These are phyloP conservation scores for Stomorhina lunata DNA, from an alignment of 2,888 invertebrate species.

Conservation along the genomic window DNA sequence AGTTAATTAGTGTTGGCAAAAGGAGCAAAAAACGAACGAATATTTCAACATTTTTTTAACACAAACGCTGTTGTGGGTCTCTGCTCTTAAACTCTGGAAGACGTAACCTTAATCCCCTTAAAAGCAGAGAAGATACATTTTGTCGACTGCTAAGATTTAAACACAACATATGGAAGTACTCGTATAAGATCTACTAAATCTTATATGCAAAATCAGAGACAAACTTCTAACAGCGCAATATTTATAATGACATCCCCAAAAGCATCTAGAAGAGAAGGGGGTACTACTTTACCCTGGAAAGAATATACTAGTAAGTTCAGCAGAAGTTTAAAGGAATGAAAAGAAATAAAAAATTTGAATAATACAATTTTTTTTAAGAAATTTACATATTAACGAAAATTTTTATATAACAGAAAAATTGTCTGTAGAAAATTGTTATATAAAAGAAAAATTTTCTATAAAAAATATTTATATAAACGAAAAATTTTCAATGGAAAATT, in stretches of 20 bases:
- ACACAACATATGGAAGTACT: slow-evolving; percentile 14
- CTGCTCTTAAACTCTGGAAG: slow-evolving; percentile 64
- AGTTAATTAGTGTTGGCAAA: slow-evolving; percentile 78
- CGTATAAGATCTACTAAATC: background rate
- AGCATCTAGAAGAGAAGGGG: background rate
- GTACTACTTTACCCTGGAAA: background rate
- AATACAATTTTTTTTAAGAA: too few relatives aligned
- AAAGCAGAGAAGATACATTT: background rate
- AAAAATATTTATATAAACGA: too few relatives aligned
- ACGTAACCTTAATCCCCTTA: slow-evolving; percentile 24
- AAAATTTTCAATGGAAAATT: too few relatives aligned
- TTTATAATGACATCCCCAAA: background rate
- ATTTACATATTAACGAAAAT: too few relatives aligned
- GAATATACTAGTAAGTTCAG: slow-evolving; percentile 35
- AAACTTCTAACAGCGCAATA: slow-evolving; percentile 12
- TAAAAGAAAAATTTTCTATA: too few relatives aligned
- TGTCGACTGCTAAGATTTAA: background rate
- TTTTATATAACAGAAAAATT: too few relatives aligned
- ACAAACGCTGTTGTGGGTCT: slow-evolving; percentile 74
- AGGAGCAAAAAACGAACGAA: slow-evolving; percentile 31
- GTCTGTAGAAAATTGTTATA: too few relatives aligned
- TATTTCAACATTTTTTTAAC: slow-evolving; percentile 2
- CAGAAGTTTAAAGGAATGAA: slow-evolving; percentile 2
- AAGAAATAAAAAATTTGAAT: background rate
- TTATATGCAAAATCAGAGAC: slow-evolving; percentile 60